Evolutionary conservation across 2,797 vertebrate species (phyloP), one percentile per base, ranked within the genome.

Genomic region (Pygocentrus nattereri): DNA sequence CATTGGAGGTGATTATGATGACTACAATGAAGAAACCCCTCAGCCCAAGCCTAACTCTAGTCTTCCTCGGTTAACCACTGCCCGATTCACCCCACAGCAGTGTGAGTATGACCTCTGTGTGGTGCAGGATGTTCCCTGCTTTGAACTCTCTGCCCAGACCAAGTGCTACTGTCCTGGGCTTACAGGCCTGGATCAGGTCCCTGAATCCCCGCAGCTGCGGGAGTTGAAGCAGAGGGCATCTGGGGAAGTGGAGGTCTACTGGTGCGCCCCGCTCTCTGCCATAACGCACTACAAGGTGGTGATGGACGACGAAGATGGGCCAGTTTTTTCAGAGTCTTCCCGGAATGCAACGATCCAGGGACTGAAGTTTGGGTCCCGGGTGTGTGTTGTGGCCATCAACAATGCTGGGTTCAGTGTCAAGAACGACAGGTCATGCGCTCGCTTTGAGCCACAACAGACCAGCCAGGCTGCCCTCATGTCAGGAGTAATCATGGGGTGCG

Each of bases 201-300:
- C 96, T 0, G 86, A 83, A 0, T 0, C 94, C 0, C 96, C 96
- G 0, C 86, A 82, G 54, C 89, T 96, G 19, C 69, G 76, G 8
- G 74, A 74, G 0, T 76, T 96, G 58, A 69, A 16, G 2, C 88
- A 84, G 1, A 49, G 78, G 0, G 73, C 88, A n/a, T 87, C 52
- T 0, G 88, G 91, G 6, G 82, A 87, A 0, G 88, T 94, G 0
- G 83, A 89, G 54, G 88, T 96, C 15, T 88, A 89, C 61, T 97
- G 96, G 96, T 97, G 96, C 1, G 95, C 96, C 1, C 96, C 96
- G 0, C 85, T 76, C 6, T 97, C 96, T 27, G 90, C 88, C 0
- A 95, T 97, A 59, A 83, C 79, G 0, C 8, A 31, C 5, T 97
- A 97, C 82, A 91, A 82, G 81, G 90, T 97, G 74, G 61, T 89